These are phyloP conservation scores for Antechinus flavipes DNA, from an alignment of 2,113 vertebrate genomes.

Conservation along the genomic window DNA sequence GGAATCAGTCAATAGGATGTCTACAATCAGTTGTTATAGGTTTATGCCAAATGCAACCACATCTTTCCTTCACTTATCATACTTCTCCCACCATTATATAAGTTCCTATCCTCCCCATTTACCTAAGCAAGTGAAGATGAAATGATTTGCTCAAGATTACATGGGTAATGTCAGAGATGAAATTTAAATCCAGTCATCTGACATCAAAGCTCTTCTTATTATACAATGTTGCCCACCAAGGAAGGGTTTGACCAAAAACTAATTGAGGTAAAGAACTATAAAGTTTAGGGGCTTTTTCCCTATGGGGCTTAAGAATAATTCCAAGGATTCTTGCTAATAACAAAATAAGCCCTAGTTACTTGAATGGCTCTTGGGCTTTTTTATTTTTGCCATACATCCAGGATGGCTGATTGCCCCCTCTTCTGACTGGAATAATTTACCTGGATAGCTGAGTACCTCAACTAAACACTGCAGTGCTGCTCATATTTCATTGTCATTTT, in stretches of 20 bases:
- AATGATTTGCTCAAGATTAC: slow-evolving; percentile 55
- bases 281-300: not conserved
- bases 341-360: not conserved
- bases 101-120: not conserved
- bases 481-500: slow-evolving; percentile 64
- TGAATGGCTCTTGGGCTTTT: not conserved
- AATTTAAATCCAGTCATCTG: slow-evolving; percentile 14
- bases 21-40: not conserved
- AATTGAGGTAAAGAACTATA: not conserved
- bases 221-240: not conserved
- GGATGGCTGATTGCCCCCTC: not conserved
- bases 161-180: not conserved
- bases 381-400: not conserved
- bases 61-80: not conserved
- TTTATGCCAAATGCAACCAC: not conserved
- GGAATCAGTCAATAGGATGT: not conserved
- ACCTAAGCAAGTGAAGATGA: not conserved
- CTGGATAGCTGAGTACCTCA: slow-evolving; percentile 2
- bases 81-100: not conserved
- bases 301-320: not conserved
- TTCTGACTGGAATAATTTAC: slow-evolving; percentile 48
- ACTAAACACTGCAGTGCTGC: not conserved
- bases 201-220: slow-evolving; percentile 33
- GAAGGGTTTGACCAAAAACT: not conserved
- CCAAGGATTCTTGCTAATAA: not conserved